These are phyloP conservation scores for Parthenolecanium corni DNA, from an alignment of 2,888 invertebrate species.

Conservation along the genomic window DNA sequence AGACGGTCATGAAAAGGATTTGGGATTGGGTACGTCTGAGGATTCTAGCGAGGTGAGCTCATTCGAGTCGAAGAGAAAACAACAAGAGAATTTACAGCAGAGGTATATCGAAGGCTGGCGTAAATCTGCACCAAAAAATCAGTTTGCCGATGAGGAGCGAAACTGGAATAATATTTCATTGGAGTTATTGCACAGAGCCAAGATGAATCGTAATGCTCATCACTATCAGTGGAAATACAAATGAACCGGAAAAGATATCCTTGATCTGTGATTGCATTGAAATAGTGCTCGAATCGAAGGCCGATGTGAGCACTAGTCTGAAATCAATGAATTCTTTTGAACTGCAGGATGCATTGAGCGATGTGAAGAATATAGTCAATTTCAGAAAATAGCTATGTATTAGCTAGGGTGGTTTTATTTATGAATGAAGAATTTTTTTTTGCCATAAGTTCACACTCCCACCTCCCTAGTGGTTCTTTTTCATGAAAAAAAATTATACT, in stretches of 20 bases:
- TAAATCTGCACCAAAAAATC: constrained; percentile 35
- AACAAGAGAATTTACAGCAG: constrained; percentile 40
- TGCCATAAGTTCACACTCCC: too few species aligned
- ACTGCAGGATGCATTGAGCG: too few species aligned
- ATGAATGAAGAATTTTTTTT: too few species aligned
- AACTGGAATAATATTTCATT: constrained; percentile 23
- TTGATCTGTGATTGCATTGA: too few species aligned
- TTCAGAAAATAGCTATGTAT: not conserved
- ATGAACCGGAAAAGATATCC: not conserved
- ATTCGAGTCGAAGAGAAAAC: constrained; percentile 53
- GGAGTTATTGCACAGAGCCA: constrained; percentile 13
- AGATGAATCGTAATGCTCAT: constrained; percentile 9
- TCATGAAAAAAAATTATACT: too few species aligned
- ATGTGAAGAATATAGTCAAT: too few species aligned
- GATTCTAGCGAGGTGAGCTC: constrained; percentile 72
- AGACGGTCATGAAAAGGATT: constrained; percentile 47
- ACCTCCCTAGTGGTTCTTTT: too few species aligned
- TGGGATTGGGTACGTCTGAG: constrained; percentile 71
- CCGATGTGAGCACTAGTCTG: too few species aligned
- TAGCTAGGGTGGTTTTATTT: too few species aligned
- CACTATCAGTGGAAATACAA: constrained; percentile 9
- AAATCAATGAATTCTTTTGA: too few species aligned
- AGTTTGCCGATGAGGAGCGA: constrained; percentile 5
- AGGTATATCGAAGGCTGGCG: constrained; percentile 60
- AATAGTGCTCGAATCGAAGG: too few species aligned